Evolutionary conservation across 1,140 invertebrate genomes (phyloP).

Genomic region (Radopholus similis): DNA sequence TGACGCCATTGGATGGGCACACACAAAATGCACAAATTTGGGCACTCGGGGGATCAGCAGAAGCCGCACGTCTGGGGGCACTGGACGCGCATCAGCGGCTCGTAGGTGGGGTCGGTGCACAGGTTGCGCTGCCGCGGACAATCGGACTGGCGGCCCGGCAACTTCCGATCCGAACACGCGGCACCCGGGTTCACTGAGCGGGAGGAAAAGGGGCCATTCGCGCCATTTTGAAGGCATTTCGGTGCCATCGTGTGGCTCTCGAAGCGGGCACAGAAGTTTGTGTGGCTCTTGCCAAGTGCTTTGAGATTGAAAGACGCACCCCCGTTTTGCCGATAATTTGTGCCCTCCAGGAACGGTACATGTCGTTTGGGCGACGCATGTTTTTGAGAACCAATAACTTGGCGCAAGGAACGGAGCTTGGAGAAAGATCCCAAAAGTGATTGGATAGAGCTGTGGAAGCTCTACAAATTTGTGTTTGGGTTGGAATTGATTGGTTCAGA

Average conservation of each 20-base stretch:
- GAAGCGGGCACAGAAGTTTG: no score
- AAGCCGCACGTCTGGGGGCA: constrained; percentile 22
- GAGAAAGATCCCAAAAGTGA: no score
- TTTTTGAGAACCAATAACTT: no score
- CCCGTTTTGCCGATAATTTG: no score
- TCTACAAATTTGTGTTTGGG: no score
- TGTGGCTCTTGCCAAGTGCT: no score
- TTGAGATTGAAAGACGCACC: no score
- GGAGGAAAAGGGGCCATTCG: not conserved
- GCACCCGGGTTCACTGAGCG: not conserved
- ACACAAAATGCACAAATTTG: not conserved
- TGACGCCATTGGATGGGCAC: not conserved
- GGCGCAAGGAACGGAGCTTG: no score
- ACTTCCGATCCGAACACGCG: not conserved
- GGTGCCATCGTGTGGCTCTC: no score
- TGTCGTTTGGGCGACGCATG: not conserved
- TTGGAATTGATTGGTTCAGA: no score
- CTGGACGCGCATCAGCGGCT: constrained; percentile 12
- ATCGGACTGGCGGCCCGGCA: not conserved
- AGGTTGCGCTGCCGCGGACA: constrained; percentile 6
- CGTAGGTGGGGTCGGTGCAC: constrained; percentile 8
- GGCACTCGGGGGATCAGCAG: not conserved
- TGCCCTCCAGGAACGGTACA: not conserved
- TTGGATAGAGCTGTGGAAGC: no score
- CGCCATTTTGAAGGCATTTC: no score